These are phyloP conservation scores for Drosophila grimshawi DNA, from an alignment of 1,140 invertebrate species.

Conservation along the genomic window DNA sequence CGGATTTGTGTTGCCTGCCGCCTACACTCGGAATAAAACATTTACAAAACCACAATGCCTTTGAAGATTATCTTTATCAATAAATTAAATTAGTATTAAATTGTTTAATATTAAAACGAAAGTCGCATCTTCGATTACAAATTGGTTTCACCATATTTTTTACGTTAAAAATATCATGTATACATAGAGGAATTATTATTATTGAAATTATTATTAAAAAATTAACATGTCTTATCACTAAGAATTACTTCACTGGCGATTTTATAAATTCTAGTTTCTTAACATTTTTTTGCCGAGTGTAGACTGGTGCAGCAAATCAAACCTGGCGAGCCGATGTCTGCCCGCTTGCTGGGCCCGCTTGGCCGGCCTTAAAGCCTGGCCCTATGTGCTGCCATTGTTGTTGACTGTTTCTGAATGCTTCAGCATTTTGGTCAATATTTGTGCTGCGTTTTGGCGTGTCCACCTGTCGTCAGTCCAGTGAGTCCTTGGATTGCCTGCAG, in stretches of 20 bases:
- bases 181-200: too few species aligned
- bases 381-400: slow-evolving; percentile 46
- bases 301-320: slow-evolving; percentile 7
- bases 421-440: slow-evolving; percentile 78
- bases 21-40: neutral
- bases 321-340: neutral
- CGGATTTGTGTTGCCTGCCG: neutral
- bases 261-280: too few species aligned
- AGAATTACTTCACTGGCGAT: too few species aligned
- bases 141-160: too few species aligned
- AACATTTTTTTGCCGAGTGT: neutral
- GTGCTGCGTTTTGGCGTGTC: slow-evolving; percentile 69
- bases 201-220: too few species aligned
- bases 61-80: too few species aligned
- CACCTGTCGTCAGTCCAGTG: slow-evolving; percentile 17
- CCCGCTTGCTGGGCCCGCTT: neutral
- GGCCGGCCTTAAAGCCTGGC: slow-evolving; percentile 17
- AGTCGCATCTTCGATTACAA: too few species aligned
- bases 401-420: slow-evolving; percentile 69
- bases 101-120: too few species aligned
- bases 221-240: too few species aligned
- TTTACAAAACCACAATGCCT: too few species aligned
- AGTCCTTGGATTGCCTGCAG: slow-evolving; percentile 5
- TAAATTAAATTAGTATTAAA: too few species aligned
- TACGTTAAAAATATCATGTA: too few species aligned